phyloP scores from a whole-genome alignment of 2,113 vertebrate species.

The Clarias macrocephalus region DNA sequence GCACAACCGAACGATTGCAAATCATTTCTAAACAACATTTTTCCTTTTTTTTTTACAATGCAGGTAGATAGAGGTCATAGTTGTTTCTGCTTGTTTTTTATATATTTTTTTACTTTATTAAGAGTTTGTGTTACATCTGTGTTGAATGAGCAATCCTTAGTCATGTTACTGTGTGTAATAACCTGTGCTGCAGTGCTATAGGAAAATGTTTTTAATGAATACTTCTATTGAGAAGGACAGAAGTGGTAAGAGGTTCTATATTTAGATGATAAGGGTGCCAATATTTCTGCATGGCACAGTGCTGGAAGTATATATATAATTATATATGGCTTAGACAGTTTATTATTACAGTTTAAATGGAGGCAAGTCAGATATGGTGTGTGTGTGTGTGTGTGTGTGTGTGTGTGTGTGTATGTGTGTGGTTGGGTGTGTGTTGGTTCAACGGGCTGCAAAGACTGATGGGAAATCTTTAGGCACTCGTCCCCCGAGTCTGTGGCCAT shows the following conservation, averaged over 20 bases:
- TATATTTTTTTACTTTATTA: neutral
- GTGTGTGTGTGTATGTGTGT: conserved; percentile 18
- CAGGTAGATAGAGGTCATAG: neutral
- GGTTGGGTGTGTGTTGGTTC: conserved; percentile 23
- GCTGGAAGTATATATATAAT: neutral
- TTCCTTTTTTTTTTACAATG: neutral
- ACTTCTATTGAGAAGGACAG: too few species aligned
- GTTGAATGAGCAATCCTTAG: neutral
- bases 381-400: conserved; percentile 29
- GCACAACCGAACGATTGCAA: too few species aligned
- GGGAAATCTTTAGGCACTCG: conserved; percentile 58
- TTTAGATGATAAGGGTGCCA: neutral
- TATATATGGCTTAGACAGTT: neutral
- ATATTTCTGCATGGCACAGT: neutral
- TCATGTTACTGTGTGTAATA: too few species aligned
- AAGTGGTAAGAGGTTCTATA: neutral
- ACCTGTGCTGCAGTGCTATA: too few species aligned
- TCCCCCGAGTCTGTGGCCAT: conserved; percentile 43
- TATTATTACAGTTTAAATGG: neutral
- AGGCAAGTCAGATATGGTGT: neutral
- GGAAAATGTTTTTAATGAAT: too few species aligned
- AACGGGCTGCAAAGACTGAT: conserved; percentile 47
- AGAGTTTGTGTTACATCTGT: neutral
- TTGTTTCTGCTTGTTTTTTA: neutral
- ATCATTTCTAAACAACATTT: neutral